These are phyloP conservation scores for Sapayoa aenigma DNA, from an alignment of 2,113 vertebrate genomes.

Conservation along the genomic window DNA sequence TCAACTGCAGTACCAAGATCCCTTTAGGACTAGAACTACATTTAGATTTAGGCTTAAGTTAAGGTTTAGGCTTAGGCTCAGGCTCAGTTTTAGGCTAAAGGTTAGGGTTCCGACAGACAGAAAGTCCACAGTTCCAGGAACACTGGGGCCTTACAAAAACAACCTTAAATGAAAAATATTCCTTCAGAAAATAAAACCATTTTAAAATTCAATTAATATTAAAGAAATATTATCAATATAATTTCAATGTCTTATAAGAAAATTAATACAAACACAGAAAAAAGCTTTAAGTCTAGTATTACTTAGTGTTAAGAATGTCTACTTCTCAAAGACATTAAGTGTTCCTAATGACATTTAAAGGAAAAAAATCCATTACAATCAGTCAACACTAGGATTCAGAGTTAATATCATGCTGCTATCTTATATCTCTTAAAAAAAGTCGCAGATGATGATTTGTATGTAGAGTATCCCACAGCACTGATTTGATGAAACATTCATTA, in stretches of 20 bases:
- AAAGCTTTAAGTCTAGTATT: background rate
- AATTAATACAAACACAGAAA: background rate
- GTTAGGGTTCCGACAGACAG: too few relatives aligned
- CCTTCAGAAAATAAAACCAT: background rate
- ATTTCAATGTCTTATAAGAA: background rate
- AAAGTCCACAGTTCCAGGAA: too few relatives aligned
- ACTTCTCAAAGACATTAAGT: background rate
- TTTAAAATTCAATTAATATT: background rate
- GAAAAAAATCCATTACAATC: background rate
- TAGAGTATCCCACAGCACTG: background rate
- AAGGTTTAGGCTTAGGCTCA: too few relatives aligned
- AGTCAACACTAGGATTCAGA: background rate
- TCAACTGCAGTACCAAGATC: too few relatives aligned
- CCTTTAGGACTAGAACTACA: too few relatives aligned
- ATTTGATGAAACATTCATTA: background rate
- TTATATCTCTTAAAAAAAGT: background rate
- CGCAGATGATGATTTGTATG: background rate
- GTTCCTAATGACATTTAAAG: background rate
- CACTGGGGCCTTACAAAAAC: background rate
- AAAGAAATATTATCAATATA: background rate
- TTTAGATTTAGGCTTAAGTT: too few relatives aligned
- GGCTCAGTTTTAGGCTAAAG: too few relatives aligned
- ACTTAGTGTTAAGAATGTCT: background rate
- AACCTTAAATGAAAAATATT: background rate
- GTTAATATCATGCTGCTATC: background rate